phyloP scores from a whole-genome alignment of 2,113 vertebrate genomes.

The Neomonachus schauinslandi region DNA sequence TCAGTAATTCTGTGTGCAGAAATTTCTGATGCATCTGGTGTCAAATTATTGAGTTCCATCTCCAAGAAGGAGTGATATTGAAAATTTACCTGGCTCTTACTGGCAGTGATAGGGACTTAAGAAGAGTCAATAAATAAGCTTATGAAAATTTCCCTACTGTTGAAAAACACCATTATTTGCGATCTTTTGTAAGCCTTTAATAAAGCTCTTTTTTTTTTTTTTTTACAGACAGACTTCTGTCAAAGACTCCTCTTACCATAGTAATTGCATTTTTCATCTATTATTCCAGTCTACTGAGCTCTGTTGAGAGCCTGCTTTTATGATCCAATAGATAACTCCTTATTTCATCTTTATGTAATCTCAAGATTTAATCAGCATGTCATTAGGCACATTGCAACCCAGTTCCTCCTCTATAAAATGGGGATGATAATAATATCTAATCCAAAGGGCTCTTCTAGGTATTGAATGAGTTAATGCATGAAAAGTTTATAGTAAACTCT shows the following conservation, averaged over 20 bases:
- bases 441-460: neutral
- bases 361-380: neutral
- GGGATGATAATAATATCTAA: neutral
- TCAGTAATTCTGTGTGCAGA: conserved; percentile 38
- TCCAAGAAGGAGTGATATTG: conserved; percentile 38
- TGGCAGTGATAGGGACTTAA: neutral
- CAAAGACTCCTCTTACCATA: neutral
- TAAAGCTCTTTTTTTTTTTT: neutral
- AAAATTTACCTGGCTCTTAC: conserved; percentile 7
- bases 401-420: conserved; percentile 14
- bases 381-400: neutral
- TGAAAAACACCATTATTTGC: neutral
- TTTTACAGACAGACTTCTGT: neutral
- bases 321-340: conserved; percentile 44
- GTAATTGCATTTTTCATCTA: conserved; percentile 44
- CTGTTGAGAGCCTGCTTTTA: conserved; percentile 36
- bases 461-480: neutral
- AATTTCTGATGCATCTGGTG: conserved; percentile 59
- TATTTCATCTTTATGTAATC: conserved; percentile 20
- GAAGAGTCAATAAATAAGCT: conserved; percentile 22
- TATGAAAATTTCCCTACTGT: neutral
- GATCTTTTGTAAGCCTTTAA: conserved; percentile 9
- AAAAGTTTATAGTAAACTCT: neutral
- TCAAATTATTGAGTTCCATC: conserved; percentile 49
- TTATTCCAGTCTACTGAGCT: conserved; percentile 54